Evolutionary conservation across 2,888 invertebrate genomes (phyloP).

Genomic region (Trilocha varians): DNA sequence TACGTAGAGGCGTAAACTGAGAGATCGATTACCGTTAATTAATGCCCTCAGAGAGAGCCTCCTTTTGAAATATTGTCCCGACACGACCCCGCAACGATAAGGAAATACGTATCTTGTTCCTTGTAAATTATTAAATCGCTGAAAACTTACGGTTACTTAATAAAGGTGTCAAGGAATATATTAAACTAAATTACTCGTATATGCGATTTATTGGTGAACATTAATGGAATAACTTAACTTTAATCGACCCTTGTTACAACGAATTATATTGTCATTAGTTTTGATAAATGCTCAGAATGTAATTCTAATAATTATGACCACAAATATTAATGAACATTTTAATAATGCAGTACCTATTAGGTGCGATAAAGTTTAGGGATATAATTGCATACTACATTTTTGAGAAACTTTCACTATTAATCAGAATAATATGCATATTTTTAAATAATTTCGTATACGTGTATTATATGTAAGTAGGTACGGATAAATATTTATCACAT

Average conservation of each 20-base stretch:
- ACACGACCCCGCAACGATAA: constrained; percentile 2
- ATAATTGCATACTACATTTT: too few species aligned
- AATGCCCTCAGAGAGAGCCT: constrained; percentile 35
- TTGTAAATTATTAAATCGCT: too few species aligned
- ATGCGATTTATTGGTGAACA: background rate
- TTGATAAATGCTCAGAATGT: background rate
- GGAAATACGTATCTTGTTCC: too few species aligned
- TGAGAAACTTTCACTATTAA: too few species aligned
- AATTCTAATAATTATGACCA: background rate
- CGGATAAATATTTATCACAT: too few species aligned
- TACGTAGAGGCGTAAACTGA: constrained; percentile 53
- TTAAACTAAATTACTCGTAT: background rate
- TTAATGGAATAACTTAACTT: background rate
- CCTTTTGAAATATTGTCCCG: constrained; percentile 5
- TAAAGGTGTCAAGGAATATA: background rate
- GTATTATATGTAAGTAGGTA: too few species aligned
- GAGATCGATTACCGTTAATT: constrained; percentile 70
- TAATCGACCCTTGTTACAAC: background rate
- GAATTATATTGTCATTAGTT: background rate
- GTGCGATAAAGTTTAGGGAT: too few species aligned
- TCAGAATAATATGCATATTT: too few species aligned
- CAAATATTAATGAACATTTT: too few species aligned
- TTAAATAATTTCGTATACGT: too few species aligned
- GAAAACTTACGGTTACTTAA: background rate
- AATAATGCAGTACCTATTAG: too few species aligned